Conservation (phyloP, 2,113 vertebrate genomes). For the Reinhardtius hippoglossoides region DNA sequence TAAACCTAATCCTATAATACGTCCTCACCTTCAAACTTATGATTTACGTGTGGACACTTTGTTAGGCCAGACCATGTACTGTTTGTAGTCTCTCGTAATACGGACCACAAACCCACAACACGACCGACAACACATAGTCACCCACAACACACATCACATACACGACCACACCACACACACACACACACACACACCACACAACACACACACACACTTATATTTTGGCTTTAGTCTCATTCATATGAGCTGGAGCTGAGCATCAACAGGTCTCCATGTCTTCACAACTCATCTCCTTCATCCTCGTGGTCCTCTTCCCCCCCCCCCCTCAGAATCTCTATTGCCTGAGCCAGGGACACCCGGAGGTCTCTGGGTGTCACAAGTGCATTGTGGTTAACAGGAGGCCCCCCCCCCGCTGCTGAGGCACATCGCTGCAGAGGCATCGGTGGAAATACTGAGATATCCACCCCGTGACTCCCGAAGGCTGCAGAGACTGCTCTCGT, state of each 20-base stretch:
- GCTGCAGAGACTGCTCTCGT: constrained; percentile 42
- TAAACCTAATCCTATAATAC: neutral
- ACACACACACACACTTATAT: constrained; percentile 4
- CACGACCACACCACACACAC: no score
- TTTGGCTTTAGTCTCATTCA: constrained; percentile 3
- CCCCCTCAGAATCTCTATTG: neutral
- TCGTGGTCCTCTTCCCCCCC: neutral
- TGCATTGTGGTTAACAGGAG: constrained; percentile 61
- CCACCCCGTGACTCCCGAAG: constrained; percentile 47
- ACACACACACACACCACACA: neutral
- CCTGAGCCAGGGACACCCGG: neutral
- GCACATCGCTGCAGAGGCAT: constrained; percentile 37
- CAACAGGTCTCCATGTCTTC: constrained; percentile 20
- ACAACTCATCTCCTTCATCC: constrained; percentile 16
- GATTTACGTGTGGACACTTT: no score
- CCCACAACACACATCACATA: no score
- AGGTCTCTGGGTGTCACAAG: constrained; percentile 31
- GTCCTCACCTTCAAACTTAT: neutral
- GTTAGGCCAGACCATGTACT: no score
- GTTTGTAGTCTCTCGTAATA: no score
- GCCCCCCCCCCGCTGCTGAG: constrained; percentile 14
- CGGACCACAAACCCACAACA: no score
- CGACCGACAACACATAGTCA: no score
- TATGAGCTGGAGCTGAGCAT: constrained; percentile 5
- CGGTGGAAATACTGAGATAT: constrained; percentile 72